Evolutionary conservation across 1,140 invertebrate species (phyloP).

Genomic region (Bombus breviceps): DNA sequence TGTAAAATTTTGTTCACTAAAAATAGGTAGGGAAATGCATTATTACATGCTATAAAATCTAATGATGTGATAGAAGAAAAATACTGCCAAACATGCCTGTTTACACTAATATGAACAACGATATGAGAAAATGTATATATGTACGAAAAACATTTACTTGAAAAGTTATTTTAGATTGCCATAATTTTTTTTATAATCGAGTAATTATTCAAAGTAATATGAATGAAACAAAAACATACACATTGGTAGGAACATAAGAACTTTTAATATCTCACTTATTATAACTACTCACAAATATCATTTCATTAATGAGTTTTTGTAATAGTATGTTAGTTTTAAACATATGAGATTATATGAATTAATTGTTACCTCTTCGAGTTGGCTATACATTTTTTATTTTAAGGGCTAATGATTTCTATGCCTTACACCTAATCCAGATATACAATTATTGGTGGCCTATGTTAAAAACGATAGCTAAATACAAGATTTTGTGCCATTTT

Average conservation of each 20-base stretch:
- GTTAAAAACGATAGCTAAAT: constrained; percentile 42
- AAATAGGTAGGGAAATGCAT: constrained; percentile 43
- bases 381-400: constrained; percentile 12
- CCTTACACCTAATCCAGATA: constrained; percentile 32
- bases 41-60: constrained; percentile 63
- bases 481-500: constrained; percentile 41
- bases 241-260: constrained; percentile 26
- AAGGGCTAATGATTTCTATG: constrained; percentile 29
- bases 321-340: not conserved
- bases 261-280: constrained; percentile 24
- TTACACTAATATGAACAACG: constrained; percentile 58
- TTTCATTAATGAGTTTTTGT: not conserved
- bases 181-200: constrained; percentile 5
- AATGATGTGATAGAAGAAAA: constrained; percentile 55
- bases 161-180: not conserved
- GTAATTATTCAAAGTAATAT: constrained; percentile 4
- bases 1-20: constrained; percentile 27
- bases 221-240: constrained; percentile 27
- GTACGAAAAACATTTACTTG: constrained; percentile 14
- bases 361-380: constrained; percentile 24
- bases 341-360: not conserved
- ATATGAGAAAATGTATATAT: constrained; percentile 40
- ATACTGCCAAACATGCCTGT: constrained; percentile 63
- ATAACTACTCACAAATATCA: constrained; percentile 17
- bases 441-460: constrained; percentile 26